These are phyloP conservation scores for Aviceda subcristata DNA, from an alignment of 2,113 vertebrate species.

Conservation along the genomic window DNA sequence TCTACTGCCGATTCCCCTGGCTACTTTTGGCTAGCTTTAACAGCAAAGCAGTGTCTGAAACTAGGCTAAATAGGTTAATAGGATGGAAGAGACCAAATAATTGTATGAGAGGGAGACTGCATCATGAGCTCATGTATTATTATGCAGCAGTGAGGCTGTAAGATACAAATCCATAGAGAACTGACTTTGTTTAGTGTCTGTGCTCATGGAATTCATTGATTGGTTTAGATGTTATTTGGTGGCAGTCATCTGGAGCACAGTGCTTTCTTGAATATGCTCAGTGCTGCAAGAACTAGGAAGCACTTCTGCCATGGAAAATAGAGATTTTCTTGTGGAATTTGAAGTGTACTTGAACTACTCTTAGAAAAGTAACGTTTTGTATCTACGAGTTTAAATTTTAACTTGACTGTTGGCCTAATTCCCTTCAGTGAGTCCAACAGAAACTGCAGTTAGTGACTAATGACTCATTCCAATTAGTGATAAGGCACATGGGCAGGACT, in stretches of 20 bases:
- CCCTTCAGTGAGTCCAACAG: neutral
- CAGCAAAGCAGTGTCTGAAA: neutral
- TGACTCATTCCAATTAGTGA: neutral
- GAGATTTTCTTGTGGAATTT: neutral
- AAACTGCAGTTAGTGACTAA: conserved; percentile 1
- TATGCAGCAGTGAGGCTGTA: neutral
- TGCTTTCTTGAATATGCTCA: neutral
- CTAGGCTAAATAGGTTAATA: neutral
- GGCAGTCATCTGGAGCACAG: neutral
- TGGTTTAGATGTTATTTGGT: neutral
- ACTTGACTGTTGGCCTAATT: neutral
- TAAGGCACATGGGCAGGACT: neutral
- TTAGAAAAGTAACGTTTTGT: neutral
- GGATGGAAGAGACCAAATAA: neutral
- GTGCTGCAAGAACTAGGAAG: neutral
- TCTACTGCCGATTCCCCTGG: neutral
- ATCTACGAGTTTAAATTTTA: neutral
- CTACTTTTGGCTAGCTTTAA: neutral
- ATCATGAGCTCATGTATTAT: neutral
- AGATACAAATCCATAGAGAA: neutral
- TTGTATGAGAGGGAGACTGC: neutral
- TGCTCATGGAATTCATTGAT: neutral
- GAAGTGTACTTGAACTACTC: neutral
- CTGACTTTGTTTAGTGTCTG: neutral
- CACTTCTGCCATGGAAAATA: neutral